phyloP scores from a whole-genome alignment of 1,140 invertebrate genomes.

The Cyphomyrmex costatus region DNA sequence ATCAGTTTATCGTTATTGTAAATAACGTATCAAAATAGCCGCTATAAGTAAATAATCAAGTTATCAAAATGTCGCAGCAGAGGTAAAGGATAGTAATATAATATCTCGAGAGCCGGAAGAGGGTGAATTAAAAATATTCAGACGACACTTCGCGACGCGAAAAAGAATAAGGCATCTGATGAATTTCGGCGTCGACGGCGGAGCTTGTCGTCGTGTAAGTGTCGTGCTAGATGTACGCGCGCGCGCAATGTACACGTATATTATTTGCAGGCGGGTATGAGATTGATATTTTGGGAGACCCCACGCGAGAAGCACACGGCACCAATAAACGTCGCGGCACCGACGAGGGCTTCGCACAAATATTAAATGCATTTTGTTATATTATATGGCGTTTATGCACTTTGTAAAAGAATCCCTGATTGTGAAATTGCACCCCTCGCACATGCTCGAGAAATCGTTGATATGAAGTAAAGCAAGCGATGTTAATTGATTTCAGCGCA shows the following conservation, averaged over 20 bases:
- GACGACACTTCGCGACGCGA: constrained; percentile 8
- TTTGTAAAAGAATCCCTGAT: neutral
- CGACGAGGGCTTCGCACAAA: constrained; percentile 62
- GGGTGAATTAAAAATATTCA: constrained; percentile 71
- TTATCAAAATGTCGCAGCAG: neutral
- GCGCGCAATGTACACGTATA: constrained; percentile 73
- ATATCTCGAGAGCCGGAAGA: constrained; percentile 61
- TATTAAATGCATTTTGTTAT: constrained; percentile 64
- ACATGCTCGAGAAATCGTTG: neutral
- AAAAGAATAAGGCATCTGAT: constrained; percentile 40
- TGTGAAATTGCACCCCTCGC: neutral
- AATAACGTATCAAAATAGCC: neutral
- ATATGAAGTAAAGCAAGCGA: neutral
- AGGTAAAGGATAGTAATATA: constrained; percentile 57
- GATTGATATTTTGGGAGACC: constrained; percentile 85
- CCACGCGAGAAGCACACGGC: constrained; percentile 83
- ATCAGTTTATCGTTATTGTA: neutral
- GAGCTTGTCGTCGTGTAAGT: constrained; percentile 60
- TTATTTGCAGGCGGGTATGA: constrained; percentile 77
- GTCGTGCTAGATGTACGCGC: constrained; percentile 52
- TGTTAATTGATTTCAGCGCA: neutral
- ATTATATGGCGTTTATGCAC: constrained; percentile 1
- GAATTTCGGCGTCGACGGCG: constrained; percentile 17
- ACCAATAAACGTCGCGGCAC: constrained; percentile 78
- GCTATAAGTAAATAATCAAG: constrained; percentile 24